Percentiles rank a stretch among this genome's conserved stretches.
Evolutionary conservation across 2,888 invertebrate genomes (phyloP).

Genomic region (Campoplex capitator): DNA sequence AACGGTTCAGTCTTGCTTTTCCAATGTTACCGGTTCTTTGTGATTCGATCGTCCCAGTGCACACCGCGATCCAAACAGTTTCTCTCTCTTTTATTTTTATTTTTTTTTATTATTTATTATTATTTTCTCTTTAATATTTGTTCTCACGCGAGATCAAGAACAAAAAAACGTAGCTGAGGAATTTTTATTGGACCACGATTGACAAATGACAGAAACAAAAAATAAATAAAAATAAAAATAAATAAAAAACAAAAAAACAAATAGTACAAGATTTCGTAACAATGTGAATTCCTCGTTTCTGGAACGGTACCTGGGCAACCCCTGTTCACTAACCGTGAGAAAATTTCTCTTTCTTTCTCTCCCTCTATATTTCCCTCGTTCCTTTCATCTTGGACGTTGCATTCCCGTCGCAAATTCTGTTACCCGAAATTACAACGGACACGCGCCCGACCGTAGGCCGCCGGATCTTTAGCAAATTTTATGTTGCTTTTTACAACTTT

Average conservation of each 20-base stretch:
- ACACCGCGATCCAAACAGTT: conserved; percentile 16
- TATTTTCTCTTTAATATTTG: conserved; percentile 1
- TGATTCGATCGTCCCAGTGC: conserved; percentile 40
- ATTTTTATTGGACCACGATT: not conserved
- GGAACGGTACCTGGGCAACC: conserved; percentile 6
- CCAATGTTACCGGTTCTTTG: conserved; percentile 23
- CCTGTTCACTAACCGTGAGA: conserved; percentile 5
- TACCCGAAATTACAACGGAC: conserved; percentile 1
- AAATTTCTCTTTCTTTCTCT: not conserved
- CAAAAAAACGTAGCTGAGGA: not conserved
- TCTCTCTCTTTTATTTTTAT: not conserved
- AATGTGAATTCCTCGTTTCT: conserved; percentile 11
- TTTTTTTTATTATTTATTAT: not conserved
- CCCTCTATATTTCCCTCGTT: not conserved
- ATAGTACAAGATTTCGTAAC: not conserved
- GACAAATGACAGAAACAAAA: not conserved
- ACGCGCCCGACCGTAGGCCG: conserved; percentile 2
- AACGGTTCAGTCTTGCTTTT: conserved; percentile 17
- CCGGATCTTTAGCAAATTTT: not conserved
- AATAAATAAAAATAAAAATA: not conserved
- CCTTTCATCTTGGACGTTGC: not conserved
- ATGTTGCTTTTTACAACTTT: not conserved
- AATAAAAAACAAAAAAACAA: not conserved
- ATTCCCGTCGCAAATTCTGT: conserved; percentile 1
- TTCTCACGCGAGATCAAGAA: not conserved